Conservation (phyloP, 2,113 vertebrate species). For the Amphiprion percula region DNA sequence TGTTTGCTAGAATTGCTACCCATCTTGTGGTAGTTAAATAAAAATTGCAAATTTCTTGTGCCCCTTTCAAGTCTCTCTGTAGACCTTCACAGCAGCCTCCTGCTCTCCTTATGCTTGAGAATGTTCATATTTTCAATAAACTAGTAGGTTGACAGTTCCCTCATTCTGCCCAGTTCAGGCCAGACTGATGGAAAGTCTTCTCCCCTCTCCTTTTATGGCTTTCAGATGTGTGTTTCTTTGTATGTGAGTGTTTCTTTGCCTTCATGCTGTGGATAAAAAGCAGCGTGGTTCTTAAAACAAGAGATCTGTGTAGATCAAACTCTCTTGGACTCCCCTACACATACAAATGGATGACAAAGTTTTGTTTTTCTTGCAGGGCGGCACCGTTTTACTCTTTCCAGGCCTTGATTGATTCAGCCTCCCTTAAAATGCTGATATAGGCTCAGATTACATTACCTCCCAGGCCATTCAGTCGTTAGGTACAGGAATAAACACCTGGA, state of each 20-base stretch:
- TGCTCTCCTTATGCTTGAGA: not conserved
- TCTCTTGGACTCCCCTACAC: conserved; percentile 50
- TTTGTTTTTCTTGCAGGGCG: conserved; percentile 52
- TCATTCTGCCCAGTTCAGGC: not conserved
- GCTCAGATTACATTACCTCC: conserved; percentile 41
- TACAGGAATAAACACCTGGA: conserved; percentile 49
- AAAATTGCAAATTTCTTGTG: too few relatives aligned
- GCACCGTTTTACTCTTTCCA: conserved; percentile 32
- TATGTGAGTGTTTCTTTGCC: conserved; percentile 41
- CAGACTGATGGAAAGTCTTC: conserved; percentile 26
- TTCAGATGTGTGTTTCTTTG: conserved; percentile 64
- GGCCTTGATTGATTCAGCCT: conserved; percentile 44
- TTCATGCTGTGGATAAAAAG: conserved; percentile 63
- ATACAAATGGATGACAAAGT: conserved; percentile 50
- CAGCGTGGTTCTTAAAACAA: conserved; percentile 49
- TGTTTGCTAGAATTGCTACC: not conserved
- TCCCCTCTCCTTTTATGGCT: conserved; percentile 56
- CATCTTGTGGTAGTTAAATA: too few relatives aligned
- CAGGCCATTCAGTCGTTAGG: conserved; percentile 13
- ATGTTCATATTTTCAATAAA: not conserved
- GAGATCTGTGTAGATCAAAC: conserved; percentile 45
- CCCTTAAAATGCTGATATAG: conserved; percentile 33
- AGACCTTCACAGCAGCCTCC: not conserved
- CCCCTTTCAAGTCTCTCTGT: not conserved
- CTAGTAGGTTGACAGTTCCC: not conserved